Base-by-base conservation (phyloP, 2,113 vertebrate species). In the Gallinago jamesoni region DNA sequence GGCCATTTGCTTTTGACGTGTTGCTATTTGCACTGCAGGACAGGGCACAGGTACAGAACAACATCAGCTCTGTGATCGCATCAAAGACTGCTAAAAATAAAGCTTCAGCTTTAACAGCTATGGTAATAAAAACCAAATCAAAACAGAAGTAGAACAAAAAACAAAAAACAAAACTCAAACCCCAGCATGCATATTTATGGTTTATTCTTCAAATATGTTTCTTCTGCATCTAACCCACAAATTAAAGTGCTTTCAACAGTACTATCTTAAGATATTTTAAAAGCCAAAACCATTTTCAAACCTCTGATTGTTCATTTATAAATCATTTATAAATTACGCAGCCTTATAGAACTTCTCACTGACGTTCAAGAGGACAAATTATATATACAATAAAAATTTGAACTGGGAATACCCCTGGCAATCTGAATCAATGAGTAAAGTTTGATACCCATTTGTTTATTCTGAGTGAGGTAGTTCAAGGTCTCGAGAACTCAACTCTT, bases 11-110 rank as follows among this genome's bases (percentile, higher is more conserved):
- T 94, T 91, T 66, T 77, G 75, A 88, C 0, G 0, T 80, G 87
- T 35, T 89, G 67, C 52, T 92, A 87, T 94, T 94, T 94, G 37
- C 75, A 84, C 75, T 63, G 45, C 43, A 89, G 62, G 84, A 88
- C 73, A 86, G 41, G 50, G 48, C 53, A 84, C 12, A 28, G 39
- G 19, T 70, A 87, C 45, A 48, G 23, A 90, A 21, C 9, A 73
- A 30, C 59, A 30, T 87, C 69, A 89, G 77, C 21, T 72, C 24
- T 0, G 1, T 6, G 72, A 31, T 35, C 56, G 3, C 27, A 57
- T 41, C 13, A 68, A 91, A 90, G 13, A 31, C 28, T 53, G 23
- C 27, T 18, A 19, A 74, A 80, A 91, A 50, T 35, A 86, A 73
- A 70, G 2, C 9, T 84, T 72, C 8, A 39, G 1, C 8, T 82